Conservation (phyloP, 2,797 vertebrate species). For the Chaetodon trifasciatus region DNA sequence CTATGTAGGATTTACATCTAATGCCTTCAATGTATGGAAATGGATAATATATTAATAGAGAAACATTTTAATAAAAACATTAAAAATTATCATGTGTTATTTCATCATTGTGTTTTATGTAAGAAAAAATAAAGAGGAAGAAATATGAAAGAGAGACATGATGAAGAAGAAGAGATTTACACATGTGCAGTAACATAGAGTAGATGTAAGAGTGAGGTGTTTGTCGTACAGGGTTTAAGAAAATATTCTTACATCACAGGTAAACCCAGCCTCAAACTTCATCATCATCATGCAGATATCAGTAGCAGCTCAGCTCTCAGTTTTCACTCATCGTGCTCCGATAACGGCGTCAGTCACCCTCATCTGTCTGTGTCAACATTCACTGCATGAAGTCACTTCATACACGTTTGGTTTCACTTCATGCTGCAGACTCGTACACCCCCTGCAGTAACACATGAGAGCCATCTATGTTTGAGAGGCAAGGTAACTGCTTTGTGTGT, state of each 20-base stretch:
- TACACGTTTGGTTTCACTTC: slow-evolving; percentile 30
- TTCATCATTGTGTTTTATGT: neutral
- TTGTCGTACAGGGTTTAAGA: neutral
- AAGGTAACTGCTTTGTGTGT: neutral
- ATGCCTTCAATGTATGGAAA: slow-evolving; percentile 71
- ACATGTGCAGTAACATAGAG: neutral
- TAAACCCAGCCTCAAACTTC: slow-evolving; percentile 3
- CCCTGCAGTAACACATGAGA: slow-evolving; percentile 44
- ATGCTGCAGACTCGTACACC: slow-evolving; percentile 28
- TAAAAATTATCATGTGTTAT: neutral
- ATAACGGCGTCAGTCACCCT: neutral
- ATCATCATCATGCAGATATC: slow-evolving; percentile 6
- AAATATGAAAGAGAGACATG: neutral
- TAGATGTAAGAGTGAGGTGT: neutral
- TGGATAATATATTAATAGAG: slow-evolving; percentile 76
- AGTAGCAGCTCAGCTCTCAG: slow-evolving; percentile 35
- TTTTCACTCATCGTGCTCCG: slow-evolving; percentile 31
- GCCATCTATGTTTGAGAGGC: neutral
- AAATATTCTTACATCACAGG: slow-evolving; percentile 15
- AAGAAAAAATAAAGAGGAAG: neutral
- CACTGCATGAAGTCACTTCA: slow-evolving; percentile 8
- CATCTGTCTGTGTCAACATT: slow-evolving; percentile 7
- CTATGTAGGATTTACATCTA: slow-evolving; percentile 51
- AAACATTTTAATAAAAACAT: slow-evolving; percentile 72
- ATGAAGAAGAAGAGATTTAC: neutral